Evolutionary conservation across 2,797 vertebrate genomes (phyloP).

Genomic region (Parambassis ranga): DNA sequence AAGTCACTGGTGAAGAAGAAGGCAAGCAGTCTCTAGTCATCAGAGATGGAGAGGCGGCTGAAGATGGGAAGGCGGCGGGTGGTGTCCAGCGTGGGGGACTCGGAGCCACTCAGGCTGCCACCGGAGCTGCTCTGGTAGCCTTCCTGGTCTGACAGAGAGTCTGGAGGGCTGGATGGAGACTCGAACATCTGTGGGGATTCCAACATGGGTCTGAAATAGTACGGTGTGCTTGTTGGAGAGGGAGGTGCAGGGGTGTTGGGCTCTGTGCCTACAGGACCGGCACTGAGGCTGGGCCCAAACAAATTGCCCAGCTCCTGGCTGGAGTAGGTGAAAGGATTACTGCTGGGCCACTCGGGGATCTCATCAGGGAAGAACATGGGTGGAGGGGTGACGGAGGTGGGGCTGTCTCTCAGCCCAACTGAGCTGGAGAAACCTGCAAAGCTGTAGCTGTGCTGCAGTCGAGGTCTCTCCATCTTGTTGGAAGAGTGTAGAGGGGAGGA

Average conservation of each 20-base stretch:
- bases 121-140: constrained; percentile 97
- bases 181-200: constrained; percentile 94
- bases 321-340: constrained; percentile 97
- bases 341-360: constrained; percentile 89
- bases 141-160: constrained; percentile 98
- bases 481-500: constrained; percentile 75
- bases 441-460: constrained; percentile 98
- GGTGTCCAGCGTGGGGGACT: constrained; percentile 94
- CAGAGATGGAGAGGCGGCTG: constrained; percentile 98
- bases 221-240: constrained; percentile 85
- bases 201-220: constrained; percentile 92
- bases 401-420: constrained; percentile 91
- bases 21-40: constrained; percentile 84
- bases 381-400: constrained; percentile 94
- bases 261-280: constrained; percentile 78
- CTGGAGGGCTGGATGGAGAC: constrained; percentile 91
- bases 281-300: constrained; percentile 89
- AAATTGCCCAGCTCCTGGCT: constrained; percentile 98
- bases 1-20: constrained; percentile 56
- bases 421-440: constrained; percentile 93
- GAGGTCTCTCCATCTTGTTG: constrained; percentile 86
- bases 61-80: constrained; percentile 97
- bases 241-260: constrained; percentile 69
- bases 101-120: constrained; percentile 93
- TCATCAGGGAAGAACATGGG: constrained; percentile 94